Percentiles rank a stretch among this genome's conserved stretches.
Evolutionary conservation across 2,888 invertebrate genomes (phyloP).

Genomic region (Heteromyza rotundicornis): DNA sequence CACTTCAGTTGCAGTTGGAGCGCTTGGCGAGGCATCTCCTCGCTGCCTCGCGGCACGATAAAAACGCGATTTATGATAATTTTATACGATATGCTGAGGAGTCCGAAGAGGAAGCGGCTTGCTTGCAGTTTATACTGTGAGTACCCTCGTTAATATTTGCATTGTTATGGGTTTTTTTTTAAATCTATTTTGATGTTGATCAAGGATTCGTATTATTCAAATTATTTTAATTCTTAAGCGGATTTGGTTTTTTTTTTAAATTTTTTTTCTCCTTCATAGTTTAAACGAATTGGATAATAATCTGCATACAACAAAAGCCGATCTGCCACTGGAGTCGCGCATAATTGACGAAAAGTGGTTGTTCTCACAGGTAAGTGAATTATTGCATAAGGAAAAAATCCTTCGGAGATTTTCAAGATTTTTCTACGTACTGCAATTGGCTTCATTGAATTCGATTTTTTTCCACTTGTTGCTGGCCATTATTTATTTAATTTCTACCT

Average conservation of each 20-base stretch:
- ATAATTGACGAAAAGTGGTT: constrained; percentile 62
- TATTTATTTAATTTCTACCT: too few species aligned
- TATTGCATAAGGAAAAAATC: too few species aligned
- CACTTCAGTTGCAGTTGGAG: constrained; percentile 48
- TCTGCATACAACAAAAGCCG: constrained; percentile 25
- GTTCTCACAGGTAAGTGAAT: constrained; percentile 59
- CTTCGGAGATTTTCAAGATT: too few species aligned
- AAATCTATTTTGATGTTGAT: too few species aligned
- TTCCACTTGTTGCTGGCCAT: too few species aligned
- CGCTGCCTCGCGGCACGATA: constrained; percentile 34
- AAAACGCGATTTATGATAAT: constrained; percentile 42
- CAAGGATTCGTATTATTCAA: too few species aligned
- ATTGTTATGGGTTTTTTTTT: too few species aligned
- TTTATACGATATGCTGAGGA: constrained; percentile 27
- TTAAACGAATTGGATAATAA: constrained; percentile 41
- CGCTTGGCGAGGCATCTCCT: constrained; percentile 44
- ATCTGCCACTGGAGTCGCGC: constrained; percentile 41
- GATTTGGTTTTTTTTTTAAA: constrained; percentile 1
- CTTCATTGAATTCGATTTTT: too few species aligned
- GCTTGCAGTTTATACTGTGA: constrained; percentile 46
- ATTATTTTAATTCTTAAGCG: too few species aligned
- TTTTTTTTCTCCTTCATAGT: constrained; percentile 20
- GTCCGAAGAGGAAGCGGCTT: constrained; percentile 30
- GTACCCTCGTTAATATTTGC: constrained; percentile 18
- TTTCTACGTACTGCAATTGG: too few species aligned